Evolutionary conservation across 2,113 vertebrate species (phyloP).

Genomic region (Nycticorax nycticorax): DNA sequence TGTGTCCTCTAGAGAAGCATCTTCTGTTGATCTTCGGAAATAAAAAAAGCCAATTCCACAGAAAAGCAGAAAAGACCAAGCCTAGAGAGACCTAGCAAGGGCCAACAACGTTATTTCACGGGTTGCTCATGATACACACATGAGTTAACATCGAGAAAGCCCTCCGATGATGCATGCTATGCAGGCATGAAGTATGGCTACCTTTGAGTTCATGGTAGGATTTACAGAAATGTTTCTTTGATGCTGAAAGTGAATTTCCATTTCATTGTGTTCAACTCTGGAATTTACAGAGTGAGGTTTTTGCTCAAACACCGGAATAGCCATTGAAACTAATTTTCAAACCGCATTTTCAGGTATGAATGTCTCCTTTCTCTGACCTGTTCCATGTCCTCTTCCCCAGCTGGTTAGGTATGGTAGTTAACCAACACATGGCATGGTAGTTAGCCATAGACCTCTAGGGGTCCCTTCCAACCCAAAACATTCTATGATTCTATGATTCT

Average conservation of each 20-base stretch:
- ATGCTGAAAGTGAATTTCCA: background rate
- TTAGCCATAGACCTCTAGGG: no score
- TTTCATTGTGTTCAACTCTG: background rate
- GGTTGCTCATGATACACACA: background rate
- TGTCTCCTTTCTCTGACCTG: background rate
- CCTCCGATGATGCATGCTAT: background rate
- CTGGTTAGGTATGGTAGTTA: background rate
- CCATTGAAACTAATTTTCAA: background rate
- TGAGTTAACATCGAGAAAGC: background rate
- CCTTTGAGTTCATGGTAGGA: background rate
- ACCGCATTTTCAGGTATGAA: background rate
- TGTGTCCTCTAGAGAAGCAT: fast-evolving
- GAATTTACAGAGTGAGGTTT: background rate
- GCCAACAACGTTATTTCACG: background rate
- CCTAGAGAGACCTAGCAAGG: background rate
- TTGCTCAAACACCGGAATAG: background rate
- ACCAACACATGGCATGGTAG: background rate
- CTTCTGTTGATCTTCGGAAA: background rate
- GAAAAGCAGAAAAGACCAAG: background rate
- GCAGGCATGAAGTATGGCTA: background rate
- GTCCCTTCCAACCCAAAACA: no score
- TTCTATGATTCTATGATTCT: no score
- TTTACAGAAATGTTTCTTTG: background rate
- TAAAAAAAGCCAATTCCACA: background rate
- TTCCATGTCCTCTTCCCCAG: background rate